A percentile compares a stretch with the other conserved stretches of the same genome.
These are phyloP conservation scores for Phrynocephalus forsythii DNA, from an alignment of 2,797 vertebrate genomes.

Conservation along the genomic window DNA sequence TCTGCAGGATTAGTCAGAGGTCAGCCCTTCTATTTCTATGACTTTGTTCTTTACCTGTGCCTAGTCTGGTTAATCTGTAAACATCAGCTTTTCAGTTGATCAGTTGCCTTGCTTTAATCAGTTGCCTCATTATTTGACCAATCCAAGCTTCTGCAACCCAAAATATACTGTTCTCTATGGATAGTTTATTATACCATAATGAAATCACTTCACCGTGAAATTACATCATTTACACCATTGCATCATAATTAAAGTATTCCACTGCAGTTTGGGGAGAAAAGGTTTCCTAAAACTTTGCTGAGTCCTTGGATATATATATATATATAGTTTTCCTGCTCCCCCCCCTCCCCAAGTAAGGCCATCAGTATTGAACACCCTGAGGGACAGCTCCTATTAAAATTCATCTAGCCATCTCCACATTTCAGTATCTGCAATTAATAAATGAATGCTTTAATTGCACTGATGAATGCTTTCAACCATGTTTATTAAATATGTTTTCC, in stretches of 20 bases:
- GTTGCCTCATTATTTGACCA: neutral
- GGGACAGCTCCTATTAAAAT: slow-evolving; percentile 2
- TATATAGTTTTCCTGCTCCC: neutral
- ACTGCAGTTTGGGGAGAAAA: neutral
- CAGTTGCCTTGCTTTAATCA: neutral
- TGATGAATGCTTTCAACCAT: slow-evolving; percentile 16
- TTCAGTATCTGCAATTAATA: slow-evolving; percentile 32
- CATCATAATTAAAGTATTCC: neutral
- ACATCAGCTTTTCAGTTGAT: neutral
- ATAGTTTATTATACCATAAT: neutral
- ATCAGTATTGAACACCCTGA: neutral
- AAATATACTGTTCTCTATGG: neutral
- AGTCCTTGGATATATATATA: neutral
- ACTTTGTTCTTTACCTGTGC: too few species aligned
- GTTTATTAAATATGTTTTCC: neutral
- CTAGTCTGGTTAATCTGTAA: neutral
- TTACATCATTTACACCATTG: neutral
- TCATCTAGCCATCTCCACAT: neutral
- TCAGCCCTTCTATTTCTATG: neutral
- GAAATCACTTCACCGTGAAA: too few species aligned
- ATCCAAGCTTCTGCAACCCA: neutral
- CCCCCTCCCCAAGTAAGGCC: neutral
- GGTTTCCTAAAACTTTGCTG: neutral
- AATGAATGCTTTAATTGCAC: slow-evolving; percentile 30
- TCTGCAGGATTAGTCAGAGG: too few species aligned